Base-by-base conservation (phyloP, 2,797 vertebrate species). In the Eulemur coronatus region DNA sequence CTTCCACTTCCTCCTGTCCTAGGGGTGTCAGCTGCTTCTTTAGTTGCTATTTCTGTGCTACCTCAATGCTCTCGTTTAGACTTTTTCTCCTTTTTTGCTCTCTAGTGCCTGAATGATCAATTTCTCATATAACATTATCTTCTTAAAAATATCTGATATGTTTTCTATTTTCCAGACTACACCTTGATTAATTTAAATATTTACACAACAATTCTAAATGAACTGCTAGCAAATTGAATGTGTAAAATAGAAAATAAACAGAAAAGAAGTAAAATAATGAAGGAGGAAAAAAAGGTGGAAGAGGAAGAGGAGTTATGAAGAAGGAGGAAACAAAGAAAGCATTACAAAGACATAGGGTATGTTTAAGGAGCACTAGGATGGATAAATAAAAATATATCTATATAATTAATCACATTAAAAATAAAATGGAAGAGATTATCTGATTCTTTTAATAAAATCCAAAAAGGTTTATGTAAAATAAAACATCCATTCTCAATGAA, bases 401-500 rank as follows among this genome's bases (percentile, higher is more conserved):
- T 38, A 35, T 8, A 61, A 50, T 82, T 63, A 76, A 82, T 65
- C 22, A 78, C 11, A 48, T 26, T 76, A 78, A 59, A 59, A 57
- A 46, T 46, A 6, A 35, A 59, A 93, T 46, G 33, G 12, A 80
- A 73, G 43, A 84, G 6, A 0, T 18, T 26, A 78, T 52, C 10
- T 20, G 20, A 65, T 78, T 73, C 13, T 91, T 48, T 72, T 82
- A 59, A n/a, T 30, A 72, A 14, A 72, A 70, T 33, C 20, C 7
- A 41, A 78, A 89, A 76, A 63, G 10, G 3, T 81, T 90, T 50
- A 73, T 15, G 38, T 43, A 92, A 95, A 82, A 73, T 63, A 63
- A n/a, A 88, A 17, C 6, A 59, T 30, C 14, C 43, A 78, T 43
- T 48, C 12, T 13, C 20, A 73, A 43, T 46, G 33, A 38, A 91